Percentiles rank a stretch among this genome's conserved stretches.
Conservation (phyloP, 2,797 vertebrate genomes). For the Notolabrus celidotus region DNA sequence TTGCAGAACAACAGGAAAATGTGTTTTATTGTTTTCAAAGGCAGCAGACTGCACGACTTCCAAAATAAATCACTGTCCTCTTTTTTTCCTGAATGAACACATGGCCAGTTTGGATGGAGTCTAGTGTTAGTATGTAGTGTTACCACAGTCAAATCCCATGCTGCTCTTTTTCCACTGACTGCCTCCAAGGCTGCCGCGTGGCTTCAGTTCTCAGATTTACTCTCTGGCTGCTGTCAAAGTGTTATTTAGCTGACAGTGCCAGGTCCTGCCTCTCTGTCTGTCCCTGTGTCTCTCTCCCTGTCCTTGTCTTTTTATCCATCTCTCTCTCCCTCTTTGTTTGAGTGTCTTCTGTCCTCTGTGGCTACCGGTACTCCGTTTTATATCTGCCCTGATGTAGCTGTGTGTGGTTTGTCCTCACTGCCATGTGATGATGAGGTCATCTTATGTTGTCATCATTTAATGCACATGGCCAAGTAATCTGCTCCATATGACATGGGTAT, state of each 20-base stretch:
- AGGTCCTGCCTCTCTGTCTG: conserved; percentile 1
- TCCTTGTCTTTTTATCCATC: not conserved
- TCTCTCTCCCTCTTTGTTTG: not conserved
- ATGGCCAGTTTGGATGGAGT: not conserved
- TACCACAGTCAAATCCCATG: conserved; percentile 7
- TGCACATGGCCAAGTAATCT: conserved; percentile 26
- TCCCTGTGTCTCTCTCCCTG: not conserved
- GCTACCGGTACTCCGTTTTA: conserved; percentile 25
- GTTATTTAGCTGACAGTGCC: conserved; percentile 33
- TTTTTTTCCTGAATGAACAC: conserved; percentile 15
- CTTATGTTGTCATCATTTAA: conserved; percentile 6
- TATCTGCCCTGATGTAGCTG: not conserved
- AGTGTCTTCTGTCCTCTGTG: not conserved
- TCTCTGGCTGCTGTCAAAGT: conserved; percentile 30
- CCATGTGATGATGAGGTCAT: conserved; percentile 49
- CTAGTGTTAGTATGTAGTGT: conserved; percentile 3
- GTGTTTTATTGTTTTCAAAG: conserved; percentile 15
- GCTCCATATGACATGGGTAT: conserved; percentile 25
- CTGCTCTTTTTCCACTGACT: conserved; percentile 22
- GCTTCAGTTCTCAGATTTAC: conserved; percentile 32
- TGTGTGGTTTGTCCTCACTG: conserved; percentile 26
- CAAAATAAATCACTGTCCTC: conserved; percentile 3
- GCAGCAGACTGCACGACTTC: not conserved
- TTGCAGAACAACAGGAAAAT: conserved; percentile 24
- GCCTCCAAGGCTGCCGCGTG: conserved; percentile 19